Conservation (phyloP, 2,797 vertebrate genomes). For the Scleropages formosus region DNA sequence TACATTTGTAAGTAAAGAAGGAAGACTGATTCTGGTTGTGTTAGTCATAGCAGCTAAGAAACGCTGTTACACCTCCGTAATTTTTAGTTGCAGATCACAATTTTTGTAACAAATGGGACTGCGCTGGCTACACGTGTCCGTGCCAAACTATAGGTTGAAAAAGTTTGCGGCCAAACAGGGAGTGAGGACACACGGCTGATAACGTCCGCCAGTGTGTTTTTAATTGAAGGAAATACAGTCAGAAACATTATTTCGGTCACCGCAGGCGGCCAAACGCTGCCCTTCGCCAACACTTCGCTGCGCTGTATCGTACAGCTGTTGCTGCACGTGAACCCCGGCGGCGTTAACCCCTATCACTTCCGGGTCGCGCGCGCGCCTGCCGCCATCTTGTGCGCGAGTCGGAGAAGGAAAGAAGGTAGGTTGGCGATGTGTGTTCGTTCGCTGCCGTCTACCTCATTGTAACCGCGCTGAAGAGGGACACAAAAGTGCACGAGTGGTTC, state of each 20-base stretch:
- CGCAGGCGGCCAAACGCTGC: no score
- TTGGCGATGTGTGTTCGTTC: background rate
- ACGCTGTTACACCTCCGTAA: no score
- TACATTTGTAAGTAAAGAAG: no score
- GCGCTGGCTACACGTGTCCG: no score
- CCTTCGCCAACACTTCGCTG: background rate
- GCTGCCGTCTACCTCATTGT: background rate
- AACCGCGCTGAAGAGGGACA: background rate
- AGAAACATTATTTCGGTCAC: background rate
- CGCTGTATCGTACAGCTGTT: no score
- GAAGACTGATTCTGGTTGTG: no score
- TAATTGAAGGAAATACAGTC: no score
- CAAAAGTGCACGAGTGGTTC: background rate
- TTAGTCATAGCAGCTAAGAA: no score
- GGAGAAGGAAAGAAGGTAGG: slow-evolving; percentile 58
- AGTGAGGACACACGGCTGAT: no score
- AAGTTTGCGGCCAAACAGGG: background rate
- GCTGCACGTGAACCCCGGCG: no score
- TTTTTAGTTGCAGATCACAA: background rate
- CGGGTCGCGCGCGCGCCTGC: slow-evolving; percentile 32
- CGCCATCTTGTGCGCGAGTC: slow-evolving; percentile 71
- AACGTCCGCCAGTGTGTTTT: no score
- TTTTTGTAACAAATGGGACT: no score
- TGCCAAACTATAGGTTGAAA: background rate
- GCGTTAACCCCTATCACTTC: slow-evolving; percentile 37